phyloP scores from a whole-genome alignment of 2,888 invertebrate genomes.

The Caenorhabditis sp. region DNA sequence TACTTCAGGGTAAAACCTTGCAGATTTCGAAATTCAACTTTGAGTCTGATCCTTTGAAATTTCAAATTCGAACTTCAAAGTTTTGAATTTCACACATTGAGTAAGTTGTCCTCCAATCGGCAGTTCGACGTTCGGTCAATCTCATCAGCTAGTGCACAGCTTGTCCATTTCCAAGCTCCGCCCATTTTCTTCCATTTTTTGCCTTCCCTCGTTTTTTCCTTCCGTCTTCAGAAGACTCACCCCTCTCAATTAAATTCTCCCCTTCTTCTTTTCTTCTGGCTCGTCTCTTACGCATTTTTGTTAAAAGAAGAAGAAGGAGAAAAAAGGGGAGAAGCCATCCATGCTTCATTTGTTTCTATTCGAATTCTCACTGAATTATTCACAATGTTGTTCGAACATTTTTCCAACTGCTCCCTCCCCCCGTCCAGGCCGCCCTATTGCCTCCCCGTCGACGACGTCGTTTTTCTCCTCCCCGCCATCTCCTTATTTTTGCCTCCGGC shows the following conservation, averaged over 20 bases:
- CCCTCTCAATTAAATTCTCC: conserved; percentile 60
- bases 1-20: too few relatives aligned
- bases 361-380: conserved; percentile 59
- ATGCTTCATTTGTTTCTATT: conserved; percentile 61
- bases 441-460: background rate
- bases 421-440: background rate
- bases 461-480: background rate
- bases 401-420: conserved; percentile 1
- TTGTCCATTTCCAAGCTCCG: background rate
- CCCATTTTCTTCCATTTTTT: conserved; percentile 10
- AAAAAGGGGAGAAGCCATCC: conserved; percentile 31
- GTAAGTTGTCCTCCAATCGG: too few relatives aligned
- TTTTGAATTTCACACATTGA: background rate
- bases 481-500: background rate
- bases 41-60: too few relatives aligned
- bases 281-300: background rate
- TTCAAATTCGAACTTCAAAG: conserved; percentile 1
- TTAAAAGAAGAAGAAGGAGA: background rate
- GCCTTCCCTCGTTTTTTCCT: conserved; percentile 3
- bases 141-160: background rate
- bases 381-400: conserved; percentile 59
- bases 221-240: conserved; percentile 28
- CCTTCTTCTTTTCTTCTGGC: conserved; percentile 3
- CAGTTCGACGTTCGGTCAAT: conserved; percentile 49
- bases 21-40: too few relatives aligned